Conservation (phyloP, 2,888 invertebrate species). For the Gymnoscelis rufifasciata region DNA sequence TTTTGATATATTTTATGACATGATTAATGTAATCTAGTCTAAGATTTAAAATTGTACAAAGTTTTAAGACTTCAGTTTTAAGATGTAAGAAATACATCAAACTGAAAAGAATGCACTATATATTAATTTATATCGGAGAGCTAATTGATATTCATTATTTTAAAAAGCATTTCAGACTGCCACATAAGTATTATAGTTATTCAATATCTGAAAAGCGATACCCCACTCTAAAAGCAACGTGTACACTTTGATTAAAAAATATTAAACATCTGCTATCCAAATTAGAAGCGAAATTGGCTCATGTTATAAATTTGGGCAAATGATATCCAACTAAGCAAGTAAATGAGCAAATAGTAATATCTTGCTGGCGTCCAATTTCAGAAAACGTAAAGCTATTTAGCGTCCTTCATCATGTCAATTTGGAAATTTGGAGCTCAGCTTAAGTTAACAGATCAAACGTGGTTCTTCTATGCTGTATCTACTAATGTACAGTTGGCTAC, state of each 20-base stretch:
- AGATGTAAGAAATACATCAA: too few species aligned
- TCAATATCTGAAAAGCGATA: too few species aligned
- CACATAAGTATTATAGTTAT: too few species aligned
- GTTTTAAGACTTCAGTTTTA: too few species aligned
- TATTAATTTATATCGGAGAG: too few species aligned
- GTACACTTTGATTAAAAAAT: neutral
- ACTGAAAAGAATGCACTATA: too few species aligned
- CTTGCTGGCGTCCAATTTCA: constrained; percentile 13
- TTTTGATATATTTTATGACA: neutral
- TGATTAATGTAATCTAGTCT: too few species aligned
- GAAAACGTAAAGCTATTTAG: constrained; percentile 23
- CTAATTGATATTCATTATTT: too few species aligned
- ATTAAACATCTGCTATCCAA: neutral
- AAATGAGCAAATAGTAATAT: constrained; percentile 19
- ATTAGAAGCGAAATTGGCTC: neutral
- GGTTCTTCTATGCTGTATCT: constrained; percentile 12
- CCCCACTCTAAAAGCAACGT: too few species aligned
- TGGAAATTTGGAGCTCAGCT: constrained; percentile 19
- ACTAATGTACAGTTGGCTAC: neutral
- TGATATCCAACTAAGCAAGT: constrained; percentile 3
- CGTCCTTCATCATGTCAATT: constrained; percentile 30
- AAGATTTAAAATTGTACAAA: too few species aligned
- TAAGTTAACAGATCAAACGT: constrained; percentile 26
- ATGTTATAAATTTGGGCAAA: neutral
- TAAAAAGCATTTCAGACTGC: too few species aligned